phyloP scores from a whole-genome alignment of 2,113 vertebrate genomes.

The Atrichornis clamosus region DNA sequence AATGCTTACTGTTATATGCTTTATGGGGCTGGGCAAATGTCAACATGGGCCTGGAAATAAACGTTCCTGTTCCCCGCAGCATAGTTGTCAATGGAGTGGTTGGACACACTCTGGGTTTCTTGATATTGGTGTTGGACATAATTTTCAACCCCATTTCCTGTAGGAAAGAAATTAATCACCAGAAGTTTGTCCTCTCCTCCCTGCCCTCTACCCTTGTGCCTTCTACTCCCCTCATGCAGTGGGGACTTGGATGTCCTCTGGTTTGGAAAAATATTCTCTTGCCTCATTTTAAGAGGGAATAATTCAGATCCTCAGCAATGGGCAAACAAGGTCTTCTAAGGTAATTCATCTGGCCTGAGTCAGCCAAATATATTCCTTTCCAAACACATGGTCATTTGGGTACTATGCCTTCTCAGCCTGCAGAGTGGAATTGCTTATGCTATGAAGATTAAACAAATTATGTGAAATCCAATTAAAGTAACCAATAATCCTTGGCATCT shows the following conservation, averaged over 20 bases:
- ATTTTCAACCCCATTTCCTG: conserved; percentile 67
- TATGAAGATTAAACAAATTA: background rate
- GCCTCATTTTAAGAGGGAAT: background rate
- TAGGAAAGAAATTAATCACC: background rate
- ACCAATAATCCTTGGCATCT: background rate
- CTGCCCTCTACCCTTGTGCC: background rate
- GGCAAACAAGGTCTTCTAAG: background rate
- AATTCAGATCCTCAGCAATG: background rate
- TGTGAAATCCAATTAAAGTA: background rate
- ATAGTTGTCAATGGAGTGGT: background rate
- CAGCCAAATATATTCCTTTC: background rate
- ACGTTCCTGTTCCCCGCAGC: background rate
- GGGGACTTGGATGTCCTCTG: background rate
- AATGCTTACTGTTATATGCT: conserved; percentile 11
- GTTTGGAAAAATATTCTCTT: background rate
- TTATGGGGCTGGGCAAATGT: background rate
- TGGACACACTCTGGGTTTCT: conserved; percentile 43
- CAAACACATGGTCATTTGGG: background rate
- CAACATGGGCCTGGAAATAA: background rate
- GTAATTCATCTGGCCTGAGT: background rate
- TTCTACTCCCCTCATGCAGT: background rate
- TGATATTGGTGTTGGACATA: conserved; percentile 60
- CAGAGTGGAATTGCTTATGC: background rate
- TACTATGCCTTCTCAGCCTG: background rate
- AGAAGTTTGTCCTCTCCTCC: background rate